A percentile compares a stretch with the other conserved stretches of the same genome.
These are phyloP conservation scores for Australoheros facetus DNA, from an alignment of 2,797 vertebrate genomes.

Conservation along the genomic window DNA sequence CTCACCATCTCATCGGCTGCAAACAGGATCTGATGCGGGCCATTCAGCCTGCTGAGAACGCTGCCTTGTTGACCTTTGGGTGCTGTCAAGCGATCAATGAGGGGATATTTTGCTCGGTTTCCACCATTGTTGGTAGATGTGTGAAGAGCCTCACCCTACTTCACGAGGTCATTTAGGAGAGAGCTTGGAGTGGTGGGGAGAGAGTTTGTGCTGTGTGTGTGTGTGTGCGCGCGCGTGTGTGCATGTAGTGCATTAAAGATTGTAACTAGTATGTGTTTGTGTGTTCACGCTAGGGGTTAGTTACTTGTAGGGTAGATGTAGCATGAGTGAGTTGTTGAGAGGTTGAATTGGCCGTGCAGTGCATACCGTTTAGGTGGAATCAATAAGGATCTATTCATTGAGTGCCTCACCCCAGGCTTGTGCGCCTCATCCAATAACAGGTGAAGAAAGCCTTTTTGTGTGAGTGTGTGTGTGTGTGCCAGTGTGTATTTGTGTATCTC, in stretches of 20 bases:
- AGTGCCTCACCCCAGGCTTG: slow-evolving; percentile 58
- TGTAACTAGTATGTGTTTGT: slow-evolving; percentile 19
- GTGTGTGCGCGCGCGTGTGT: slow-evolving; percentile 14
- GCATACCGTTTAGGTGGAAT: slow-evolving; percentile 72
- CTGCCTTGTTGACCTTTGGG: slow-evolving; percentile 77
- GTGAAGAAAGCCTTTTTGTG: slow-evolving; percentile 34
- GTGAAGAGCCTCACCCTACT: slow-evolving; percentile 67
- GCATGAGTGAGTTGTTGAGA: slow-evolving; percentile 60
- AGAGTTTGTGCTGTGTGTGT: slow-evolving; percentile 14
- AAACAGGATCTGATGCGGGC: slow-evolving; percentile 32
- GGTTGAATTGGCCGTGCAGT: slow-evolving; percentile 67
- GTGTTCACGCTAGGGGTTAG: slow-evolving; percentile 43
- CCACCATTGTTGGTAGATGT: slow-evolving; percentile 41
- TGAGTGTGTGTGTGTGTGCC: slow-evolving; percentile 7
- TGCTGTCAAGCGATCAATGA: slow-evolving; percentile 68
- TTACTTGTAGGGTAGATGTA: slow-evolving; percentile 36
- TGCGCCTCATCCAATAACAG: slow-evolving; percentile 64
- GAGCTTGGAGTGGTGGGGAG: slow-evolving; percentile 58
- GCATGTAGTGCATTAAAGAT: slow-evolving; percentile 35
- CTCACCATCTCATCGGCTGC: slow-evolving; percentile 43
- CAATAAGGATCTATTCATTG: slow-evolving; percentile 80
- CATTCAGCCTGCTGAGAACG: slow-evolving; percentile 57
- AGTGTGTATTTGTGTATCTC: slow-evolving; percentile 20
- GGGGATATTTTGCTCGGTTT: slow-evolving; percentile 68
- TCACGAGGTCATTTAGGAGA: slow-evolving; percentile 63